Base-by-base conservation (phyloP, 1,140 invertebrate genomes). In the Manduca sexta region DNA sequence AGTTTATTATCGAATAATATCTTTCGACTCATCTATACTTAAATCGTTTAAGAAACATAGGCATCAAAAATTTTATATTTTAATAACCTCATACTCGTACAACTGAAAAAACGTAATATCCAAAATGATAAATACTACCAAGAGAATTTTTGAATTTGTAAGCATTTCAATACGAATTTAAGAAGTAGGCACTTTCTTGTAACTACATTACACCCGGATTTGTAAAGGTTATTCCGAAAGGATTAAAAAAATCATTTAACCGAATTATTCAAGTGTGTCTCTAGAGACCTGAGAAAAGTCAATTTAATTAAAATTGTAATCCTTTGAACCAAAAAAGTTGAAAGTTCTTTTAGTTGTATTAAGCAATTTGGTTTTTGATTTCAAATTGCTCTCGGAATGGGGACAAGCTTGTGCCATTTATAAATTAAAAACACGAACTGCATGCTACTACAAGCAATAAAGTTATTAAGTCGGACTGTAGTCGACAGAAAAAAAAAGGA, bases 251-350 rank as follows among this genome's bases (percentile, higher is more conserved):
- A 49, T 37, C 45, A 51, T 51, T 46, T 48, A 45, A 37, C 48
- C 33, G 21, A 51, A 61, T 51, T 58, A 60, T 54, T 56, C 30
- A 37, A 51, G 45, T 29, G 41, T 43, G 42, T 58, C 60, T 56
- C 64, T 31, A 39, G 59, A 44, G 59, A 60, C 50, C 52, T 5
- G 12, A 26, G 40, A 55, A 60, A 60, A 57, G 45, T 64, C 56
- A 49, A 69, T 64, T 70, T 55, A 70, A 70, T 74, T 66, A 70
- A 68, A 51, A 59, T 56, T 52, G 44, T 59, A 60, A 67, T 62
- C 60, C 57, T 42, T 42, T 46, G 16, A 45, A 47, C 35, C 47
- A 46, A 57, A 64, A 66, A 60, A 61, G 53, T 26, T 3, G 8
- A 26, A n/a, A n/a, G n/a, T n/a, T 26, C 1, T 3, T 26, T 26